Evolutionary conservation across 2,797 vertebrate genomes (phyloP).

Genomic region (Stomatorhinus walkeri): DNA sequence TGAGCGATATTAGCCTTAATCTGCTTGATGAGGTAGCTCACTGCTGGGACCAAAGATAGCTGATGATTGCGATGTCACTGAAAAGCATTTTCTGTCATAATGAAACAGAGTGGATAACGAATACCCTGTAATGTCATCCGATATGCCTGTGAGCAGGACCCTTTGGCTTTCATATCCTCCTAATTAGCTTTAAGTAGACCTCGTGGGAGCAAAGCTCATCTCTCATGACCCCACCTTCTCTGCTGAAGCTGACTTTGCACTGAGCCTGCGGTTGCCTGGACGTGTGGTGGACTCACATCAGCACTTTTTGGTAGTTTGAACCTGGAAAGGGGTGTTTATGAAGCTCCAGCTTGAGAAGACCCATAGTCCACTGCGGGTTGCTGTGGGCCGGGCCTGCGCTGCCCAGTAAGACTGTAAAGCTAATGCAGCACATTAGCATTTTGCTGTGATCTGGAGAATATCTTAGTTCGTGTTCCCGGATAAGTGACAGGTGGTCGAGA

Average conservation of each 20-base stretch:
- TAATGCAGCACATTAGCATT: background rate
- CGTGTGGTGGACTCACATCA: background rate
- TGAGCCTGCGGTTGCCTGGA: background rate
- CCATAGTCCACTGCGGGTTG: background rate
- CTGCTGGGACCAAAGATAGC: constrained; percentile 25
- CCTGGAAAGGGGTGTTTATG: background rate
- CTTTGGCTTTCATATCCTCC: constrained; percentile 33
- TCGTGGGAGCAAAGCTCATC: background rate
- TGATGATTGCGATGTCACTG: constrained; percentile 35
- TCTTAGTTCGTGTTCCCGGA: background rate
- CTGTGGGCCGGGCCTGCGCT: background rate
- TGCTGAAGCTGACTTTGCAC: constrained; percentile 9
- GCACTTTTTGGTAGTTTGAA: constrained; percentile 21
- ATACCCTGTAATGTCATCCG: constrained; percentile 32
- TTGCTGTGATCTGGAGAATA: background rate
- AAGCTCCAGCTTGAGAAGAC: background rate
- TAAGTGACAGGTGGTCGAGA: background rate
- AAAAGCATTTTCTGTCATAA: constrained; percentile 30
- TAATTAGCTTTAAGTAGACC: constrained; percentile 41
- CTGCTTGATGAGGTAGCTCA: constrained; percentile 18
- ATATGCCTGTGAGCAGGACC: constrained; percentile 35
- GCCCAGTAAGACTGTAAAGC: background rate
- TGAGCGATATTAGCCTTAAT: background rate
- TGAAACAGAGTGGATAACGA: constrained; percentile 34
- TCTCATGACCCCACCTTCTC: background rate